A percentile compares a stretch with the other conserved stretches of the same genome.
Conservation (phyloP, 2,888 invertebrate genomes). For the Drosophila testacea region DNA sequence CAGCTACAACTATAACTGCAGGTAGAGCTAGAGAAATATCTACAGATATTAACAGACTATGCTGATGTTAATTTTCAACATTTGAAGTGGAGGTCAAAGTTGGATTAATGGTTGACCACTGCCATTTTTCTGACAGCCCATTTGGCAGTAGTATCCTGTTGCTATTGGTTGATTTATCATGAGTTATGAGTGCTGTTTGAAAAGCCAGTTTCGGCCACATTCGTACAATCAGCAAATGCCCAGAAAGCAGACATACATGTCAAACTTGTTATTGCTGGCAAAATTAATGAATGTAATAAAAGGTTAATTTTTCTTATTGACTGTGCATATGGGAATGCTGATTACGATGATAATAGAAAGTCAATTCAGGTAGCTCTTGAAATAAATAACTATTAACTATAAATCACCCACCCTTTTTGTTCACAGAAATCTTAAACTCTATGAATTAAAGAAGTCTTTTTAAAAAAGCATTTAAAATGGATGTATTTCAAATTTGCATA, state of each 20-base stretch:
- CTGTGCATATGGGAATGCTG: neutral
- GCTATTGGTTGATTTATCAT: neutral
- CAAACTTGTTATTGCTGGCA: neutral
- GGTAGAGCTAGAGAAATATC: neutral
- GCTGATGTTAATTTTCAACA: constrained; percentile 20
- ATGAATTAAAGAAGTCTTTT: neutral
- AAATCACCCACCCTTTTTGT: no score
- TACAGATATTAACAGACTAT: neutral
- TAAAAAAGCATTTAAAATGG: no score
- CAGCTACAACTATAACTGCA: neutral
- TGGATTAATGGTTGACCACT: constrained; percentile 16
- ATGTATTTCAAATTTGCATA: neutral
- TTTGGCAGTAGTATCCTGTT: constrained; percentile 13
- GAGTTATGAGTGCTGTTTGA: constrained; percentile 4
- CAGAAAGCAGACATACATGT: constrained; percentile 4
- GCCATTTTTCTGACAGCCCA: constrained; percentile 1
- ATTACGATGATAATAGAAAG: no score
- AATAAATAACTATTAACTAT: no score
- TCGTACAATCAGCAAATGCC: neutral
- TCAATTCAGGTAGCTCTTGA: no score
- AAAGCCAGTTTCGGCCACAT: neutral
- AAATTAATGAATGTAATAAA: neutral
- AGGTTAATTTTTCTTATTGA: neutral
- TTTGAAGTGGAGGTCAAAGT: constrained; percentile 18
- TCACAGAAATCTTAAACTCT: neutral